These are phyloP conservation scores for Cephus spinipes DNA, from an alignment of 2,888 invertebrate species.

Conservation along the genomic window DNA sequence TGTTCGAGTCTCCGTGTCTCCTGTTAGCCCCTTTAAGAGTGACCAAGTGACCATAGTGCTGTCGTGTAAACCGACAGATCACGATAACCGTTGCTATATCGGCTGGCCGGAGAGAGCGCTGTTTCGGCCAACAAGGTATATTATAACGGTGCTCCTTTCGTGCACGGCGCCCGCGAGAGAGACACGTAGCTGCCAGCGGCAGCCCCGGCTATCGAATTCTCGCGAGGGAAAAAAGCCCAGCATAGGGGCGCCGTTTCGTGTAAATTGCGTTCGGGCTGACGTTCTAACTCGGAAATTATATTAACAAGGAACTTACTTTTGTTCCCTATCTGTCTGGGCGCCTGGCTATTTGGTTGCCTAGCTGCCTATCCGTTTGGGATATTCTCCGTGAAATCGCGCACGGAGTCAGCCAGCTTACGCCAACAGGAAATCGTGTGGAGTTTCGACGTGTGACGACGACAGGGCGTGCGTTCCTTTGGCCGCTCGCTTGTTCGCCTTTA, in stretches of 20 bases:
- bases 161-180: conserved; percentile 23
- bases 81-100: not conserved
- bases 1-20: conserved; percentile 49
- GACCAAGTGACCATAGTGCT: conserved; percentile 18
- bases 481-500: not conserved
- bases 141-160: conserved; percentile 51
- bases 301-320: not conserved
- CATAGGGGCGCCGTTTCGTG: conserved; percentile 36
- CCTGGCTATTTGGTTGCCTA: not conserved
- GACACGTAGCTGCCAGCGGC: conserved; percentile 29
- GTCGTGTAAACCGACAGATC: not conserved
- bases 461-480: not conserved
- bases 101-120: not conserved
- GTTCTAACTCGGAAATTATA: conserved; percentile 4
- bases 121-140: conserved; percentile 27
- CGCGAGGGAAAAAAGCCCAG: conserved; percentile 24
- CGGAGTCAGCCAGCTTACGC: not conserved
- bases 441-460: not conserved
- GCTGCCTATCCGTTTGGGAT: not conserved
- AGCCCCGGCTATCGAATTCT: conserved; percentile 41
- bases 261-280: conserved; percentile 27
- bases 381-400: not conserved
- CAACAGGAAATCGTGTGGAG: not conserved
- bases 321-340: not conserved
- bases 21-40: conserved; percentile 29